Evolutionary conservation across 2,888 invertebrate genomes (phyloP).

Genomic region (Andrena haemorrhoa): DNA sequence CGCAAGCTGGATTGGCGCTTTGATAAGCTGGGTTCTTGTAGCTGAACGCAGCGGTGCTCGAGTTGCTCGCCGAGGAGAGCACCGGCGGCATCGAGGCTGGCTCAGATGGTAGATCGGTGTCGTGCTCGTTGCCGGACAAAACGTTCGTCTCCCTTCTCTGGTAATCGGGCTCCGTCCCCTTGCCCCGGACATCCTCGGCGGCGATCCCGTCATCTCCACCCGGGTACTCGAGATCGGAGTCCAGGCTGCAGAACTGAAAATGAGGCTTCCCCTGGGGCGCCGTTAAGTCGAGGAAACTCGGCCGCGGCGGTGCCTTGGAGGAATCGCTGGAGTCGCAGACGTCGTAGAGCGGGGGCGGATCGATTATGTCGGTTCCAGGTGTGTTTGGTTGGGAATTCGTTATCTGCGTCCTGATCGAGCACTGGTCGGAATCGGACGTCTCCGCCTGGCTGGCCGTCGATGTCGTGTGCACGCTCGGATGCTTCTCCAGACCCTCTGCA

Average conservation of each 20-base stretch:
- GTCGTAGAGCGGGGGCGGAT: conserved; percentile 81
- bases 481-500: conserved; percentile 63
- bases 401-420: conserved; percentile 81
- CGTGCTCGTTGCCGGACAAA: conserved; percentile 81
- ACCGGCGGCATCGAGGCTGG: conserved; percentile 87
- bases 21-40: conserved; percentile 91
- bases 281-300: conserved; percentile 88
- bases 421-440: conserved; percentile 82
- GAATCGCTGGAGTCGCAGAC: conserved; percentile 78
- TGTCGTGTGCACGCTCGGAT: conserved; percentile 60
- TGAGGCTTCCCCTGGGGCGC: conserved; percentile 89
- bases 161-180: conserved; percentile 84
- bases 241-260: conserved; percentile 87
- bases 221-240: conserved; percentile 76
- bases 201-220: conserved; percentile 86
- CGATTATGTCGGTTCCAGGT: conserved; percentile 79
- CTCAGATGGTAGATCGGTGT: conserved; percentile 85
- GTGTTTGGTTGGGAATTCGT: conserved; percentile 79
- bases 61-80: conserved; percentile 81
- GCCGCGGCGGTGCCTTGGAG: conserved; percentile 85
- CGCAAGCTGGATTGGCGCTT: conserved; percentile 88
- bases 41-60: conserved; percentile 86
- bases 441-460: conserved; percentile 77
- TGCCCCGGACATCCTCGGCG: conserved; percentile 85
- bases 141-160: conserved; percentile 85